Evolutionary conservation across 2,888 invertebrate genomes (phyloP).

Genomic region (Dolichopus griseipennis): DNA sequence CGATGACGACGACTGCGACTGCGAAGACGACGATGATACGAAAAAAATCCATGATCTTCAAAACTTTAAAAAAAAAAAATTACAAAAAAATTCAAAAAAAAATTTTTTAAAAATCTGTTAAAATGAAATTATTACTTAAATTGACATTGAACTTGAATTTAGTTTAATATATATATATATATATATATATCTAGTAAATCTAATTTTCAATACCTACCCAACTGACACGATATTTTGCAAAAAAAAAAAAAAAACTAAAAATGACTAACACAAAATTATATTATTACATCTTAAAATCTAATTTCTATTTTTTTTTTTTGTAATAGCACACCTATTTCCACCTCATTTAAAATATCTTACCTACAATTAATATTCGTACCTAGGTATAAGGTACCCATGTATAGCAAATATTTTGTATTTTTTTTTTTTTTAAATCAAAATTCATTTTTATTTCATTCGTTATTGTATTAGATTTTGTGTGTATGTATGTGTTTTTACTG

Average conservation of each 20-base stretch:
- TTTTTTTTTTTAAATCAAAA: no score
- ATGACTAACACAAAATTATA: no score
- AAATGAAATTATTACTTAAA: not conserved
- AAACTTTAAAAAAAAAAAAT: not conserved
- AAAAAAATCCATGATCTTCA: slow-evolving; percentile 3
- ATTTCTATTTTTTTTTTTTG: not conserved
- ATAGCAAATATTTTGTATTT: no score
- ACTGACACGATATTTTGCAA: not conserved
- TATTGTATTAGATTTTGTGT: no score
- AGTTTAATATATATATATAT: not conserved
- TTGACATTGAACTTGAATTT: slow-evolving; percentile 6
- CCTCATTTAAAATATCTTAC: no score
- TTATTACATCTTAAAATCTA: no score
- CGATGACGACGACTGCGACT: no score
- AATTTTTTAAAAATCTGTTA: no score
- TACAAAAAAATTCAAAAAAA: not conserved
- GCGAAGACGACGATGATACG: no score
- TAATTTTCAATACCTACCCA: not conserved
- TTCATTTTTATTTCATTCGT: no score
- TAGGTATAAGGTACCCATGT: no score
- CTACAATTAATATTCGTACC: not conserved
- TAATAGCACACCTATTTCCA: not conserved
- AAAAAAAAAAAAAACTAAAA: not conserved
- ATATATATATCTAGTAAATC: not conserved
- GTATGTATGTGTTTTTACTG: no score